A percentile compares a stretch with the other conserved stretches of the same genome.
Evolutionary conservation across 1,140 invertebrate species (phyloP).

Genomic region (Stenopsyche tienmushanensis): DNA sequence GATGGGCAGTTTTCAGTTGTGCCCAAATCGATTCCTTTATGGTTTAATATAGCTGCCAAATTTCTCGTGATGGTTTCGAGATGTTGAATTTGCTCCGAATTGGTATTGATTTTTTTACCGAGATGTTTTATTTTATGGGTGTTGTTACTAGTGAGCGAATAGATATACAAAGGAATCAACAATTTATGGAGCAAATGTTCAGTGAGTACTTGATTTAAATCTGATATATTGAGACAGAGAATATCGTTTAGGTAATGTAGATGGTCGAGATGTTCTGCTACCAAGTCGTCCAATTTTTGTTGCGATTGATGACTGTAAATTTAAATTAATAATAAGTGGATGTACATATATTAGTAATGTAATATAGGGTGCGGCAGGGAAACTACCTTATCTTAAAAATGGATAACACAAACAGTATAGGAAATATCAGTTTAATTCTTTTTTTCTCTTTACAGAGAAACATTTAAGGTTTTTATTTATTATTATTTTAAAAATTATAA

Average conservation of each 20-base stretch:
- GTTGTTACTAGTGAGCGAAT: conserved; percentile 71
- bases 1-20: conserved; percentile 47
- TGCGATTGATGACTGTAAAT: conserved; percentile 82
- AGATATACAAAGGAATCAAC: conserved; percentile 92
- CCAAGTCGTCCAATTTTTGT: conserved; percentile 88
- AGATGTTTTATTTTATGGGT: conserved; percentile 42
- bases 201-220: conserved; percentile 93
- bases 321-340: background rate
- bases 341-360: no score
- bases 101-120: conserved; percentile 43
- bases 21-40: conserved; percentile 55
- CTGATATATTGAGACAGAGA: conserved; percentile 85
- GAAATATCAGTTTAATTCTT: no score
- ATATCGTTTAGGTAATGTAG: conserved; percentile 98
- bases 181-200: conserved; percentile 93
- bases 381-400: no score
- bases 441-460: no score
- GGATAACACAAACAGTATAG: no score
- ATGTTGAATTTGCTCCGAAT: conserved; percentile 51
- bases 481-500: no score
- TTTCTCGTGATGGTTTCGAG: conserved; percentile 62
- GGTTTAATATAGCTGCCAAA: conserved; percentile 61
- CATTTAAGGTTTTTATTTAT: no score
- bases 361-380: no score
- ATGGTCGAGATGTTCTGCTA: conserved; percentile 97